Evolutionary conservation across 37 sponge, comb jelly and placozoan genomes (phyloP), one percentile per base, ranked within the genome.

Genomic region (Diacarnus erythraeanus): DNA sequence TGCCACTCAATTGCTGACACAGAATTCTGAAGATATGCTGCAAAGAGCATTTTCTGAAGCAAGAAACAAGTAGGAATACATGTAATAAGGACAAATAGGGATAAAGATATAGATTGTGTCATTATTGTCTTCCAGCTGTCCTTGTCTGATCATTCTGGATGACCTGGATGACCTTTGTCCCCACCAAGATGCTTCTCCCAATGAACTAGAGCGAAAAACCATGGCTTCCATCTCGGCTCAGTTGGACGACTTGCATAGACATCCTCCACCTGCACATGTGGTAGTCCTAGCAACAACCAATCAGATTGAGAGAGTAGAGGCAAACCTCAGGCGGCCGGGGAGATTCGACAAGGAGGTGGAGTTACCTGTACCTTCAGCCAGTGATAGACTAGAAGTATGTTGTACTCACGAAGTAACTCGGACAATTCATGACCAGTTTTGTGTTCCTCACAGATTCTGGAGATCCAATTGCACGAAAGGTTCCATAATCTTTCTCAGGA

Each of bases 281-380:
- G 88, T 94, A 33, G 85, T 90, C 72, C 36, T 94, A 27, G 94
- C 91, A 84, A 89, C 91, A 17, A 90, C 94, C 65, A 86, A 78
- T 72, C 75, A 72, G n/a, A 67, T 90, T 27, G 92, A 90, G 27
- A 58, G 65, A 36, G 85, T 94, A 38, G 88, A 94, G 31, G 51
- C 84, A 23, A 68, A 43, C 44, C 68, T 94, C 22, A 69, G 94
- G 8, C 38, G 92, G 1, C 92, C 91, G 25, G 92, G 94, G 38
- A 78, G 88, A 63, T 94, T 94, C 80, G 94, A 94, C 21, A 78
- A 66, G 21, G 94, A 94, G 33, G 59, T 94, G 47, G 94, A 94
- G 60, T 42, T 94, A 9, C 43, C 78, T 15, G 77, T 79, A 0
- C 94, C 94, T 15, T 78, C 73, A 6, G 59, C 75, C 15, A 5